A percentile compares a stretch with the other conserved stretches of the same genome.
Conservation (phyloP, 2,797 vertebrate genomes). For the Hippopotamyrus pictus region DNA sequence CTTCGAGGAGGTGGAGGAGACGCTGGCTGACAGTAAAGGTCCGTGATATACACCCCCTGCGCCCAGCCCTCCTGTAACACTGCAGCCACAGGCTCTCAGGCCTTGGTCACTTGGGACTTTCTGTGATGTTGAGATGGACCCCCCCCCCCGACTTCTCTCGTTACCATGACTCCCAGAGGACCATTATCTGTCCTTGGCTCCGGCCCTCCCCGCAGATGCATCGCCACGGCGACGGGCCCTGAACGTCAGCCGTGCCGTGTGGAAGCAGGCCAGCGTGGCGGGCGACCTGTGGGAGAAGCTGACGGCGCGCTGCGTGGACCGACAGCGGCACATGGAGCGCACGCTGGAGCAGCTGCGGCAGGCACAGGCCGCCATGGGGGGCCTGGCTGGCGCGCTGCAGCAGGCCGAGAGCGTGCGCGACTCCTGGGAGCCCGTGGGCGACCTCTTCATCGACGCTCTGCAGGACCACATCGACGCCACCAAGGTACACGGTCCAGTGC, state of each 20-base stretch:
- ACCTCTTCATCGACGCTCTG: slow-evolving; percentile 93
- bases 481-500: slow-evolving; percentile 65
- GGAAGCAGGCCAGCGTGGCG: slow-evolving; percentile 93
- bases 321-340: slow-evolving; percentile 86
- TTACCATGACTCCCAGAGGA: neutral
- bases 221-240: slow-evolving; percentile 81
- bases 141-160: neutral
- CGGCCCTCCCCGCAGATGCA: slow-evolving; percentile 58
- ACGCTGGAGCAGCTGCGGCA: slow-evolving; percentile 88
- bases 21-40: slow-evolving; percentile 84
- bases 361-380: slow-evolving; percentile 86
- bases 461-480: slow-evolving; percentile 93
- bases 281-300: slow-evolving; percentile 96
- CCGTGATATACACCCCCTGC: neutral
- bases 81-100: slow-evolving; percentile 20
- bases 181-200: neutral
- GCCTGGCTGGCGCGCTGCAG: slow-evolving; percentile 73
- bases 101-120: neutral
- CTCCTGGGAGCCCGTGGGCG: slow-evolving; percentile 93
- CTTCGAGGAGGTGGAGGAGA: slow-evolving; percentile 88
- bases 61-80: slow-evolving; percentile 45
- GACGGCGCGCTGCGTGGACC: slow-evolving; percentile 85
- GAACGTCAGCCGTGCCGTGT: slow-evolving; percentile 89
- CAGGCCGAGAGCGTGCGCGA: slow-evolving; percentile 83
- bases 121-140: neutral